Base-by-base conservation (phyloP, 2,888 invertebrate genomes). In the Himalopsyche japonica region DNA sequence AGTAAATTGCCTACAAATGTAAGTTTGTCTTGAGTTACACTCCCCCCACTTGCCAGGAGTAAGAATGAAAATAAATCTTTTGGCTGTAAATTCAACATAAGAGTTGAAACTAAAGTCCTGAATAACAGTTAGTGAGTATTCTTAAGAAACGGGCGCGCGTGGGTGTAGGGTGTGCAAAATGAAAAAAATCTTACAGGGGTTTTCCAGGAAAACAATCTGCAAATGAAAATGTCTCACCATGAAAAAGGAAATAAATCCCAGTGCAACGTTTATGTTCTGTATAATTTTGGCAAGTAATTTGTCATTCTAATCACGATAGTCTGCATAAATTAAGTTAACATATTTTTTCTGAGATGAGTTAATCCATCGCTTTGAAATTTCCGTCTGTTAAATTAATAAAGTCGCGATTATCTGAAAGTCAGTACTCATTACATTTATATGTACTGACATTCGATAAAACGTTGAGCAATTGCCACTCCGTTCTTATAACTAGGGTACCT, bases 1-100 rank as follows among this genome's bases (percentile, higher is more conserved):
- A 87, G 87, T 86, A 86, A 87, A 87, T 87, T 87, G 87, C 87
- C 86, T 87, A 86, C 87, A 87, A 86, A 87, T 87, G 86, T 87
- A 84, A 84, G 87, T 87, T 87, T 85, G 86, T 87, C 84, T 84
- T 79, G 84, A 86, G 85, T 84, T 85, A 84, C 85, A 82, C 83
- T 82, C 85, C 86, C 83, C 64, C 82, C 78, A 47, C 85, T 80
- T 80, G 82, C 76, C 79, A 37, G 82, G 84, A 70, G 83, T 85
- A 85, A 85, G 87, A 87, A 87, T 87, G 87, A 87, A 87, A 86
- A 87, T 87, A 87, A 87, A 87, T 87, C 87, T 86, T 82, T 80
- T 30, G 77, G 82, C 82, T 86, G 85, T 87, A 87, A 87, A 87
- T 87, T 86, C 84, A 83, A 85, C 86, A 84, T 84, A 86, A 86